phyloP scores from a whole-genome alignment of 2,797 vertebrate species.

The Lepilemur septentrionalis region DNA sequence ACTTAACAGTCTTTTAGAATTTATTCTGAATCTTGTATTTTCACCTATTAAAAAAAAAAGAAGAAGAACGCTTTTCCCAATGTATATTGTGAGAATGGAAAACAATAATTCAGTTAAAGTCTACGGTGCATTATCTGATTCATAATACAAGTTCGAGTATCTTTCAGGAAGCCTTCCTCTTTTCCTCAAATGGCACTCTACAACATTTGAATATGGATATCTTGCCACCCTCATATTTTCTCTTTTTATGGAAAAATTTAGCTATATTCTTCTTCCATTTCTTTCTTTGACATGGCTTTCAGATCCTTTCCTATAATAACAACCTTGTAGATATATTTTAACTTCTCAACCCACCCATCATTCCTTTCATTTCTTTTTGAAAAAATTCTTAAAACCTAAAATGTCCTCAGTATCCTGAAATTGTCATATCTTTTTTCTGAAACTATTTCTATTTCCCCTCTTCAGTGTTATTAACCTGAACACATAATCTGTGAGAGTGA shows the following conservation, averaged over 20 bases:
- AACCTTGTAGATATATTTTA: not conserved
- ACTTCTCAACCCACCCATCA: not conserved
- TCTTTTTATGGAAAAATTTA: not conserved
- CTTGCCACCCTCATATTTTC: not conserved
- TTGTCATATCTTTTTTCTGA: not conserved
- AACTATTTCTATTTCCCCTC: slow-evolving; percentile 11
- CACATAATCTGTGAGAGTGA: slow-evolving; percentile 22
- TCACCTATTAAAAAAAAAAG: not conserved
- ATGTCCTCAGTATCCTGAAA: not conserved
- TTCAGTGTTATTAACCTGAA: slow-evolving; percentile 35
- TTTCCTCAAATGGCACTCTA: not conserved
- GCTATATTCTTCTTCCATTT: not conserved
- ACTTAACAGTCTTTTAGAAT: not conserved
- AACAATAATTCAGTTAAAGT: not conserved
- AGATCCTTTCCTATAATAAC: not conserved
- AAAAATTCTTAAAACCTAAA: not conserved
- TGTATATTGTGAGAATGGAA: not conserved
- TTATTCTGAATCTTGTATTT: not conserved
- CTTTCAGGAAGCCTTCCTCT: not conserved
- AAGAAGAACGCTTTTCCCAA: not conserved
- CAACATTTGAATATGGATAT: not conserved
- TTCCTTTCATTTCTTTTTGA: not conserved
- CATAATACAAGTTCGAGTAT: not conserved
- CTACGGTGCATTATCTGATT: not conserved
- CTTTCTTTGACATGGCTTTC: not conserved